phyloP scores from a whole-genome alignment of 2,113 vertebrate species.

The Oncorhynchus nerka region DNA sequence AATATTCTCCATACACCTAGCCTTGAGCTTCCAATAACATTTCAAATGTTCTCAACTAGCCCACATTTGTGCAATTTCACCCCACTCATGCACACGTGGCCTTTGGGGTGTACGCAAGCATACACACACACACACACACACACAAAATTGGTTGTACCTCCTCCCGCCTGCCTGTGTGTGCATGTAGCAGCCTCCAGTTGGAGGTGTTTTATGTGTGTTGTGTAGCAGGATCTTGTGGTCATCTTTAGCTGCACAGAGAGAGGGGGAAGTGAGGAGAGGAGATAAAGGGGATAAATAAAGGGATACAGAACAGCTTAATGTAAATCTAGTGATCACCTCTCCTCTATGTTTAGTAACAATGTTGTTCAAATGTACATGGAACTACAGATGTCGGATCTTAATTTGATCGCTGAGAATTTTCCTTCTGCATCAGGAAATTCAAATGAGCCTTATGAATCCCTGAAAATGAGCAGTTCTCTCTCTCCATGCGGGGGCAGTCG shows the following conservation, averaged over 20 bases:
- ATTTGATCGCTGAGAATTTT: no score
- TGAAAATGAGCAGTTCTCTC: no score
- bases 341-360: not conserved
- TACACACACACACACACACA: not conserved
- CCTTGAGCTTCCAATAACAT: conserved; percentile 10
- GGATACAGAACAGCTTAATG: no score
- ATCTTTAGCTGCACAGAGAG: conserved; percentile 45
- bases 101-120: no score
- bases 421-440: no score
- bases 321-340: not conserved
- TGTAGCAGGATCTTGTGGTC: conserved; percentile 66
- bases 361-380: no score
- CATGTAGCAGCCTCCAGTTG: conserved; percentile 35
- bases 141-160: not conserved
- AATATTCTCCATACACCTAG: not conserved
- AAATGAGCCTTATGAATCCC: no score
- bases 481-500: no score
- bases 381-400: no score
- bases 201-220: conserved; percentile 55
- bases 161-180: conserved; percentile 1
- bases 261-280: no score
- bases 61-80: not conserved
- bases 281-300: no score
- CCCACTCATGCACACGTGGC: no score
- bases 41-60: not conserved